Evolutionary conservation across 1,140 invertebrate species (phyloP), one percentile per base, ranked within the genome.

Genomic region (Drosophila miranda): DNA sequence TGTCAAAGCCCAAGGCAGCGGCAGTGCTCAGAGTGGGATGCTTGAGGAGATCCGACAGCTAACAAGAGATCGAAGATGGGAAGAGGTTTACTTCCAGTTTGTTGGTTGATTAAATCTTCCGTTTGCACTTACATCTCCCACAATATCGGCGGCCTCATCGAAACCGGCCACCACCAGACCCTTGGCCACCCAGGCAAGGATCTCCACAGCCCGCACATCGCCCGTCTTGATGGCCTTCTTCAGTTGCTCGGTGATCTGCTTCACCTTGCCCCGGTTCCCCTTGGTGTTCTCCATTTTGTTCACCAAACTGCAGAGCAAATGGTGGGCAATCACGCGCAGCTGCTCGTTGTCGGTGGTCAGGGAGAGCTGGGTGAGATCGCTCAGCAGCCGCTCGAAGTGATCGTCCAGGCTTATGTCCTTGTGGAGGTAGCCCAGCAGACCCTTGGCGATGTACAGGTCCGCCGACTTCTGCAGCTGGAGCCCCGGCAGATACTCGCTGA

Each of bases 291-390:
- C 81, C 55, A 79, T 81, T 54, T 89, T 90, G 34, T 91, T 91
- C 16, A 90, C 83, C 61, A 91, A 50, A 42, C 88, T 90, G 42
- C 90, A 91, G 9, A 91, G 60, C 57, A 91, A 60, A 19, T 83
- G 86, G 68, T 90, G 82, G 6, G 84, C 75, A 14, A 86, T 79
- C 6, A 43, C 45, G 7, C 87, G 80, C 38, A 90, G 19, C 30
- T 82, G 60, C 42, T 89, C 81, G 13, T 90, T 73, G 11, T 89
- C 73, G 0, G 67, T 55, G 11, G 2, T 75, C 0, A 91, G 48
- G 0, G 90, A 90, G 6, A 90, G 45, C 26, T 89, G 26, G 1
- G 84, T 90, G 0, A 91, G 59, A 63, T 91, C 90, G 19, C 71
- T 61, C 6, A 91, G 38, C 48, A 91, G 57, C 26, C 75, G 69